Evolutionary conservation across 1,140 invertebrate genomes (phyloP), one percentile per base, ranked within the genome.

Genomic region (Lordiphosa clarofinis): DNA sequence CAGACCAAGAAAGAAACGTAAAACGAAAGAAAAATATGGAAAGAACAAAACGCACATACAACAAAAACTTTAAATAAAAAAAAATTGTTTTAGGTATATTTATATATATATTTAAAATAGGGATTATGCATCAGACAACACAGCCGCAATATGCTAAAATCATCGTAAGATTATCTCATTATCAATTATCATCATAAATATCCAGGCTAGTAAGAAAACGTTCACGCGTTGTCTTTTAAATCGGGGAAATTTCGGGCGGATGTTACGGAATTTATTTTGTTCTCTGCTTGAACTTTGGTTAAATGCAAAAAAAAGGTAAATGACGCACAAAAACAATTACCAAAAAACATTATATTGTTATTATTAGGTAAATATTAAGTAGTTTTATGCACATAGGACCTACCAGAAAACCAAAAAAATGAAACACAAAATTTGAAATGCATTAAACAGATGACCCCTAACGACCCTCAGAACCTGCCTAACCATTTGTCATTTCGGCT

Each of bases 41-140:
- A 61, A 58, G 67, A 74, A 82, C 63, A 53, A 63, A 82, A 72
- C 67, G 50, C 72, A 81, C 75, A 81, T 81, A 81, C 75, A 81
- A 82, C 72, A 60, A 49, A 82, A 81, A 42, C 12, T 15, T 43
- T 75, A 43, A 67, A 68, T 75, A 72, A 79, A 46, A 54, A 19
- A 21, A 36, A 19, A 35, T 19, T 28, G 48, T 68, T 52, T 56
- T 58, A 69, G 65, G 57, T 73, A 50, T 67, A 60, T 81, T 62
- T 78, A 66, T 64, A 57, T 78, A 59, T 76, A 60, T 70, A 55
- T 70, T 66, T 81, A 79, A 70, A 63, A 55, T 82, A 71, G 64
- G 61, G 75, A 72, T 59, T 82, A 82, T 82, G 76, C 76, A 76
- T 81, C 76, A 84, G 76, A 82, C 76, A 82, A 82, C 76, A 82